phyloP scores from a whole-genome alignment of 2,113 vertebrate species.

The Himantopus leucocephalus region DNA sequence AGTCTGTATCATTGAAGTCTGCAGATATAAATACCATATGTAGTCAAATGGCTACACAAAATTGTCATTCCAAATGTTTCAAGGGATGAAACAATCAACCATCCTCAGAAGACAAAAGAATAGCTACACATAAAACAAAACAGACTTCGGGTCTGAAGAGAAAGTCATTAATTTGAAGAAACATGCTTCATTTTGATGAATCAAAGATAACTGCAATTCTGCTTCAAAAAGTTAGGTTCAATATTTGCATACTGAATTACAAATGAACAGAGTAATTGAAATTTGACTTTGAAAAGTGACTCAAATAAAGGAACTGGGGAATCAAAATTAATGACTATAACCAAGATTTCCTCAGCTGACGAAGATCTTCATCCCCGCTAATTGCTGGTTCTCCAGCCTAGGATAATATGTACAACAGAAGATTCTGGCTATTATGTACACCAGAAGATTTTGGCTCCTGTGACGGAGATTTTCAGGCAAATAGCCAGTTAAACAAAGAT shows the following conservation, averaged over 20 bases:
- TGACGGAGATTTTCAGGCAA: neutral
- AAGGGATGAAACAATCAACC: neutral
- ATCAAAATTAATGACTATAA: neutral
- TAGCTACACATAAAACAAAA: neutral
- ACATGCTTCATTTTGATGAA: neutral
- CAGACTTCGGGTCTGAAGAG: neutral
- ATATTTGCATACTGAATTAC: neutral
- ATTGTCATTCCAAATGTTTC: neutral
- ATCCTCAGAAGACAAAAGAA: neutral
- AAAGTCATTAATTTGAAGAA: neutral
- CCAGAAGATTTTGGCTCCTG: fast-evolving
- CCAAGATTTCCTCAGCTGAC: neutral
- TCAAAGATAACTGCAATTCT: neutral
- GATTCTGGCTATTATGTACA: neutral
- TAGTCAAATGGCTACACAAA: neutral
- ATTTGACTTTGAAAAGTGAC: neutral
- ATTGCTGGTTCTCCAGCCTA: neutral
- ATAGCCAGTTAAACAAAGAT: neutral
- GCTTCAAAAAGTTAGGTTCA: neutral
- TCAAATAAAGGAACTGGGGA: neutral
- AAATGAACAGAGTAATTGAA: neutral
- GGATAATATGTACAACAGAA: neutral
- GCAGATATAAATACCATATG: neutral
- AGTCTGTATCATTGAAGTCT: neutral
- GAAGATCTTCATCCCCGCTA: neutral